phyloP scores from a whole-genome alignment of 2,888 invertebrate species.

The Parnassius apollo region DNA sequence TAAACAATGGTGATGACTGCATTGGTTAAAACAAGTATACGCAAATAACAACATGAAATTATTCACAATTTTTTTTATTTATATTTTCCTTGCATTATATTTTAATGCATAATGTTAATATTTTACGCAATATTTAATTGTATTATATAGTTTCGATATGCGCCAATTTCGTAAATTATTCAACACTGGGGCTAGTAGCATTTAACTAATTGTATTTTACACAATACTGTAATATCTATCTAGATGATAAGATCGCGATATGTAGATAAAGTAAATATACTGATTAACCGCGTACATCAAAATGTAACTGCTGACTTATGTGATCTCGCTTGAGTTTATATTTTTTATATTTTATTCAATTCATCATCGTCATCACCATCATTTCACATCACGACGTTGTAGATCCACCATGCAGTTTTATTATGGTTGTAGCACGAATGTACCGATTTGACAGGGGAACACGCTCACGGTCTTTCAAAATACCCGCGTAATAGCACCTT shows the following conservation, averaged over 20 bases:
- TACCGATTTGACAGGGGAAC: too few species aligned
- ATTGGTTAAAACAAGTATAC: not conserved
- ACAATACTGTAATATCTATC: slow-evolving; percentile 1
- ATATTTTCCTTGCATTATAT: too few species aligned
- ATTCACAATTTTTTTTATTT: too few species aligned
- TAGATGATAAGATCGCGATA: not conserved
- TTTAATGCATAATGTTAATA: too few species aligned
- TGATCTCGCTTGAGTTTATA: too few species aligned
- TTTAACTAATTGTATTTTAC: not conserved
- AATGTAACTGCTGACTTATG: not conserved
- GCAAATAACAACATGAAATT: not conserved
- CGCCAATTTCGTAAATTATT: not conserved
- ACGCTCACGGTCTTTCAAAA: too few species aligned
- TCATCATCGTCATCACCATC: too few species aligned
- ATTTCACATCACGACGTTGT: too few species aligned
- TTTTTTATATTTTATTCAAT: too few species aligned
- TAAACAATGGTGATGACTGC: slow-evolving; percentile 4
- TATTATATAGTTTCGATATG: not conserved
- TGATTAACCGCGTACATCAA: slow-evolving; percentile 19
- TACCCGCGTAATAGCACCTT: too few species aligned
- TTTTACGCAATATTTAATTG: not conserved
- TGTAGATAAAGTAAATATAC: slow-evolving; percentile 8
- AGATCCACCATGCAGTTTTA: too few species aligned
- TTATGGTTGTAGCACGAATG: too few species aligned
- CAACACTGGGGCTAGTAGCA: not conserved